phyloP scores from a whole-genome alignment of 1,140 invertebrate genomes.

The Nephila pilipes region DNA sequence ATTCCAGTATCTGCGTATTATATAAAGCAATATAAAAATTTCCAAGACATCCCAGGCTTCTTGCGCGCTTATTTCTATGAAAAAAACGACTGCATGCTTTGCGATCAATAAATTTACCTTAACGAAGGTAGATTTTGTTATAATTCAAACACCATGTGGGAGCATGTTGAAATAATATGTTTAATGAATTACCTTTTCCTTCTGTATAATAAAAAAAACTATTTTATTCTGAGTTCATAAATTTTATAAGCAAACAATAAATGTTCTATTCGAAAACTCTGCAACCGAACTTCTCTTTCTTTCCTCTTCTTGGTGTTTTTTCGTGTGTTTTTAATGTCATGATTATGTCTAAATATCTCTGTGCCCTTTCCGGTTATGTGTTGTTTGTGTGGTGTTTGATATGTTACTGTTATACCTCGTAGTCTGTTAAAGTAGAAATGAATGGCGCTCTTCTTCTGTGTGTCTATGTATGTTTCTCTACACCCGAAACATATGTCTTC shows the following conservation, averaged over 20 bases:
- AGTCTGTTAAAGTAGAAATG: constrained; percentile 70
- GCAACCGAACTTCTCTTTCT: neutral
- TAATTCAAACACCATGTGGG: too few relatives aligned
- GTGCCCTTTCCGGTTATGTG: constrained; percentile 49
- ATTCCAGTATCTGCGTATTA: too few relatives aligned
- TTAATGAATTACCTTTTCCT: too few relatives aligned
- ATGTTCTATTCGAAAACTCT: too few relatives aligned
- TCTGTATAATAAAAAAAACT: too few relatives aligned
- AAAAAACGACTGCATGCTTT: neutral
- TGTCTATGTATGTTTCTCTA: constrained; percentile 65
- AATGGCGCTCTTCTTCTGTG: constrained; percentile 69
- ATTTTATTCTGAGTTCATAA: too few relatives aligned
- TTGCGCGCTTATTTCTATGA: neutral
- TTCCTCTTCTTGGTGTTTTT: neutral
- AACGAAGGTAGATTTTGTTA: neutral
- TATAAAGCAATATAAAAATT: too few relatives aligned
- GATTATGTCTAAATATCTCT: constrained; percentile 3
- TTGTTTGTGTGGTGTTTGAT: constrained; percentile 61
- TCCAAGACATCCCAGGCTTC: too few relatives aligned
- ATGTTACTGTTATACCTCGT: constrained; percentile 42
- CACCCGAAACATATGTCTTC: constrained; percentile 30
- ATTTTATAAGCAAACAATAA: too few relatives aligned
- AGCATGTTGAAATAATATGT: too few relatives aligned
- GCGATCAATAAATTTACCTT: neutral
- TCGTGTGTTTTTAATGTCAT: constrained; percentile 40